Percentiles rank a stretch among this genome's conserved stretches.
phyloP scores from a whole-genome alignment of 1,140 invertebrate species.

The Drosophila rufa region DNA sequence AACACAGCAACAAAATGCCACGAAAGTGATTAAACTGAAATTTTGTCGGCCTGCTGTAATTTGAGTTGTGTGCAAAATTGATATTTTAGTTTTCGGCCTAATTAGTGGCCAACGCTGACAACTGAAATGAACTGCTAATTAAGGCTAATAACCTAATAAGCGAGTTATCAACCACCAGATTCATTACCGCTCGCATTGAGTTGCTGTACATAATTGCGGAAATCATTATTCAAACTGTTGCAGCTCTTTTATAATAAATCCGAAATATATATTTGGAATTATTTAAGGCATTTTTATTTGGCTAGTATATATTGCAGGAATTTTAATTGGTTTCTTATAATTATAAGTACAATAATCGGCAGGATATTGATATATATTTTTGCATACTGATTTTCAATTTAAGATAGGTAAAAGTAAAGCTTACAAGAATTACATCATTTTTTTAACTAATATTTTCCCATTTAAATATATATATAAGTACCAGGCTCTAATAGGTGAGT shows the following conservation, averaged over 20 bases:
- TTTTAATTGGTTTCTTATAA: no score
- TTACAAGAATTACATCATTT: no score
- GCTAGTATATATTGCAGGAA: no score
- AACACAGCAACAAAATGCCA: conserved; percentile 10
- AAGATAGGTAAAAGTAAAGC: no score
- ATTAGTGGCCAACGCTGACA: conserved; percentile 40
- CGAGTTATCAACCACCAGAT: conserved; percentile 41
- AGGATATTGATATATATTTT: no score
- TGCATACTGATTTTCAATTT: no score
- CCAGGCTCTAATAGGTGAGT: not conserved
- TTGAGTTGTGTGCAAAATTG: conserved; percentile 23
- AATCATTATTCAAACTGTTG: conserved; percentile 29
- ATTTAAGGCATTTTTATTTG: not conserved
- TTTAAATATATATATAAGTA: no score
- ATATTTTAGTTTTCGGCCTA: conserved; percentile 44
- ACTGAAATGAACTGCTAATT: conserved; percentile 47
- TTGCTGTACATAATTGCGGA: conserved; percentile 12
- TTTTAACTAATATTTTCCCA: no score
- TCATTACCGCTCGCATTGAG: conserved; percentile 32
- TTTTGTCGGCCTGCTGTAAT: conserved; percentile 4
- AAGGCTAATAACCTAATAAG: conserved; percentile 43
- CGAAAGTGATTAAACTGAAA: conserved; percentile 11
- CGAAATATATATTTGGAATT: not conserved
- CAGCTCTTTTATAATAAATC: not conserved
- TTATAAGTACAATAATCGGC: no score